Evolutionary conservation across 2,797 vertebrate species (phyloP).

Genomic region (Halcyon leucocephala): DNA sequence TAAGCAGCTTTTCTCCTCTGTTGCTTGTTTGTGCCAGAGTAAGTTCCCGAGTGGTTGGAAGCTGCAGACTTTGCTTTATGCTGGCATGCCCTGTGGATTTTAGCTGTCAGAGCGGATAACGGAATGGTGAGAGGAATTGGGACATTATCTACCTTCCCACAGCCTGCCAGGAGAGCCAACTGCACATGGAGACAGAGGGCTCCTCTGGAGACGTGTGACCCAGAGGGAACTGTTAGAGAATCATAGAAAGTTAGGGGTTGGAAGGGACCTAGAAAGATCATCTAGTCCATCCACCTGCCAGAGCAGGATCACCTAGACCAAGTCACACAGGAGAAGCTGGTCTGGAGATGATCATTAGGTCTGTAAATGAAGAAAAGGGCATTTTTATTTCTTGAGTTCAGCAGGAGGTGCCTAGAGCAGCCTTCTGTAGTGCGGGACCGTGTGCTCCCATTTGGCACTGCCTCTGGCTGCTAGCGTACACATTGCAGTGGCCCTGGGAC

Average conservation of each 20-base stretch:
- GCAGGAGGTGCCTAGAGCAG: not conserved
- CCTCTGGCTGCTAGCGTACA: not conserved
- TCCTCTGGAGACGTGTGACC: not conserved
- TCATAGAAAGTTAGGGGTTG: too few relatives aligned
- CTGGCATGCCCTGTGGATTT: not conserved
- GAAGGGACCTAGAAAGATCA: too few relatives aligned
- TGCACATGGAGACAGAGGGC: rapidly evolving
- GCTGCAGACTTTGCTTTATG: not conserved
- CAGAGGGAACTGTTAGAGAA: not conserved
- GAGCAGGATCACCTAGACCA: too few relatives aligned
- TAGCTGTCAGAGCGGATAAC: not conserved
- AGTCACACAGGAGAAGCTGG: not conserved
- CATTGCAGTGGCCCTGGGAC: not conserved
- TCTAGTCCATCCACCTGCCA: too few relatives aligned
- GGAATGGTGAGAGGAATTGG: not conserved
- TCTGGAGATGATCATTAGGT: not conserved
- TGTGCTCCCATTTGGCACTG: not conserved
- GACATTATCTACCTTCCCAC: not conserved
- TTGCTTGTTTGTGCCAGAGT: not conserved
- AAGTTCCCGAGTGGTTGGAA: not conserved
- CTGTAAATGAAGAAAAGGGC: not conserved
- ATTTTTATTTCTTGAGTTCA: not conserved
- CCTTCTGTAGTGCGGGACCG: not conserved
- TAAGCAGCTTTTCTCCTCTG: not conserved
- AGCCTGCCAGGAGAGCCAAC: not conserved